Percentiles rank a stretch among this genome's conserved stretches.
Conservation (phyloP, 2,797 vertebrate species). For the Harpia harpyja region DNA sequence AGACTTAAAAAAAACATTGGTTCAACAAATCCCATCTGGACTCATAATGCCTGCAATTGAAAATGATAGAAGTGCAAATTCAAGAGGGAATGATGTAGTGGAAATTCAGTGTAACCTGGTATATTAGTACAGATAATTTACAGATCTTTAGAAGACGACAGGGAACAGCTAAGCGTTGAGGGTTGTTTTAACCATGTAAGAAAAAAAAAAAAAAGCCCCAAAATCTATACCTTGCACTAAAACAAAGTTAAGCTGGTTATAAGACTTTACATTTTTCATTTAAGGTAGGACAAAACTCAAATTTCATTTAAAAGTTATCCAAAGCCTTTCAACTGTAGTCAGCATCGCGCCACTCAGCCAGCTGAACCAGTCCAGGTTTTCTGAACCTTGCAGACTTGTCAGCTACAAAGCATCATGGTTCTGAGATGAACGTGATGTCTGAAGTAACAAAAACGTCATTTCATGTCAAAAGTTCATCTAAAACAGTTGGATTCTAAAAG, state of each 20-base stretch:
- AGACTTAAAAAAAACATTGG: slow-evolving; percentile 1
- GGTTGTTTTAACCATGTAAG: not conserved
- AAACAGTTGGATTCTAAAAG: not conserved
- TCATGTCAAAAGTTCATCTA: not conserved
- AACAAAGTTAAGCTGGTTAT: not conserved
- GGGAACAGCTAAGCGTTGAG: not conserved
- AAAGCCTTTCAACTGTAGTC: not conserved
- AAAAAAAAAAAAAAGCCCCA: not conserved
- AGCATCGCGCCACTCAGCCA: not conserved
- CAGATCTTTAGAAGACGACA: not conserved
- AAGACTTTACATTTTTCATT: not conserved
- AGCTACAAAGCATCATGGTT: not conserved
- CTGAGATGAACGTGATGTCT: not conserved
- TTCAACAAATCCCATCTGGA: slow-evolving; percentile 49
- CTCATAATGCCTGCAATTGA: not conserved
- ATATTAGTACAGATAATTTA: not conserved
- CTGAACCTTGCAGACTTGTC: not conserved
- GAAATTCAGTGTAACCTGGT: slow-evolving; percentile 13
- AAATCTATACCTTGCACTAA: not conserved
- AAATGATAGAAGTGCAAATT: not conserved
- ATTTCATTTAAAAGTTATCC: not conserved
- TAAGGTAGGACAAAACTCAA: not conserved
- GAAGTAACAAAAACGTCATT: not conserved
- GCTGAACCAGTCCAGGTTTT: not conserved
- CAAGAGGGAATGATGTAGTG: not conserved